Evolutionary conservation across 2,113 vertebrate species (phyloP).

Genomic region (Callochromis pleurospilus): DNA sequence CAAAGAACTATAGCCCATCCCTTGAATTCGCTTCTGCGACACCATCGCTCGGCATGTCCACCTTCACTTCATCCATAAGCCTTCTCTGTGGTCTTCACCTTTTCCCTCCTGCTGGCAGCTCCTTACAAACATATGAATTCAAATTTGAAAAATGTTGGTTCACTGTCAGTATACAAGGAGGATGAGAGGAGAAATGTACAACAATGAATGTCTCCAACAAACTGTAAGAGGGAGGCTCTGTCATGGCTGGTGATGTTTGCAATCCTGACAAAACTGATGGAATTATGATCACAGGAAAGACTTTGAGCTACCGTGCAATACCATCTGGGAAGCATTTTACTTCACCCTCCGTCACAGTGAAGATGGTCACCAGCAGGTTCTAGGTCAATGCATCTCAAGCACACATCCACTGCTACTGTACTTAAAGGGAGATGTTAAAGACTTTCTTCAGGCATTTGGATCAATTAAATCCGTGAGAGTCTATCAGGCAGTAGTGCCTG

Average conservation of each 20-base stretch:
- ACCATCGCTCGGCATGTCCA: background rate
- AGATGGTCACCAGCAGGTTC: background rate
- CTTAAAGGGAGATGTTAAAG: background rate
- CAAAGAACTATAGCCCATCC: background rate
- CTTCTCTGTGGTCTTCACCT: background rate
- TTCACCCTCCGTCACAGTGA: background rate
- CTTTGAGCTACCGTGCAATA: background rate
- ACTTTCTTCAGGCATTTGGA: background rate
- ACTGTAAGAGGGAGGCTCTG: background rate
- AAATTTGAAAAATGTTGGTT: background rate
- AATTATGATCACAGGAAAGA: background rate
- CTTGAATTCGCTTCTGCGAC: fast-evolving
- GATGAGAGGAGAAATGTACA: background rate
- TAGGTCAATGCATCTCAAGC: background rate
- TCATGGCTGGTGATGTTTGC: background rate
- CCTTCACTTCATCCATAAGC: background rate
- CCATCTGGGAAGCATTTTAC: background rate
- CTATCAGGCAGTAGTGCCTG: background rate
- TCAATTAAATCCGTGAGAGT: background rate
- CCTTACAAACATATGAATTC: background rate
- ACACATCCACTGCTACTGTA: background rate
- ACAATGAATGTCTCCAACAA: background rate
- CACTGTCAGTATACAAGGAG: background rate
- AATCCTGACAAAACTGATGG: background rate
- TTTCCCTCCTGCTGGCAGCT: background rate